Evolutionary conservation across 2,888 invertebrate species (phyloP), one percentile per base, ranked within the genome.

Genomic region (Pollenia amentaria): DNA sequence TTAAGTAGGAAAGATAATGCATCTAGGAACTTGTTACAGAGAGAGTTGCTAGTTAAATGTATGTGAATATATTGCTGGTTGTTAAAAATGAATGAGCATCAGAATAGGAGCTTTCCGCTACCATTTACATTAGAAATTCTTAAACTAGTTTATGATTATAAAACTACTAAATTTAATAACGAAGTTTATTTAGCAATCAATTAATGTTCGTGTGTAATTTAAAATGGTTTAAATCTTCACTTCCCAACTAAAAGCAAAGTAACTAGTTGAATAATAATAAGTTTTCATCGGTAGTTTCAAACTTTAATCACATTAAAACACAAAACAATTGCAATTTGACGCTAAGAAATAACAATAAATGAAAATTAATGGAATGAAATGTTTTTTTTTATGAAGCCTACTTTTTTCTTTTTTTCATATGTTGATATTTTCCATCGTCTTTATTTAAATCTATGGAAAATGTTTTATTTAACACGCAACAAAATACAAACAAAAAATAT

Each of bases 381-480:
- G 12, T 29, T 21, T 3, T 11, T 40, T 48, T 67, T 73, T 40
- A 67, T 57, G 48, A 21, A 55, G 51, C 38, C 10, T 18, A 69
- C 40, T 69, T 60, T 16, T 60, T 29, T 73, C 12, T 42, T 64
- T 76, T 16, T 42, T 9, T 51, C 2, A n/a, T 42, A 64, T 46
- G 18, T 38, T 14, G n/a, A 12, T 62, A n/a, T 78, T 12, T 60
- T 46, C 21, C 16, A 46, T 46, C 21, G 51, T 76, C 51, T 65
- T 16, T 42, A 16, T 57, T 55, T 64, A 46, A 55, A 29, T 29
- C 3, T 73, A 60, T 75, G 69, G 12, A 79, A 86, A 78, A 79
- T 76, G 18, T 83, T 57, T 42, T 38, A 64, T 82, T 78, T 55
- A 75, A 76, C 86, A 86, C 82, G 86, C 86, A 76, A 80, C 44